These are phyloP conservation scores for Caenorhabditis imperialis DNA, from an alignment of 2,888 invertebrate genomes.

Conservation along the genomic window DNA sequence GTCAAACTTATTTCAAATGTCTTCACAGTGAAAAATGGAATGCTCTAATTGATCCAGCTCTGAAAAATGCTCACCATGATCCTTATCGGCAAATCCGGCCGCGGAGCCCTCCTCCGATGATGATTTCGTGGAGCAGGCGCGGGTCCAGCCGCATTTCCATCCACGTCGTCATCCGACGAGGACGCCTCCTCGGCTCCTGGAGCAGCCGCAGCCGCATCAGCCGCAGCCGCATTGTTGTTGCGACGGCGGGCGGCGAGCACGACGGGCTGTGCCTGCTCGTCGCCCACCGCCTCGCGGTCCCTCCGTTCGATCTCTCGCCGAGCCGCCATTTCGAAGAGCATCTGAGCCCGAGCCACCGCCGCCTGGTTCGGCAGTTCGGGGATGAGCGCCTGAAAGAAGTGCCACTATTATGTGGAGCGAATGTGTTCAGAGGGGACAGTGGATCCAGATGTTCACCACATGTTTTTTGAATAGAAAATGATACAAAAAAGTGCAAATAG, in stretches of 20 bases:
- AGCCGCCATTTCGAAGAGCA: constrained; percentile 41
- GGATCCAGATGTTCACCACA: no score
- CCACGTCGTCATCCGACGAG: constrained; percentile 24
- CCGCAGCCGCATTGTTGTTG: constrained; percentile 1
- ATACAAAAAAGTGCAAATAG: no score
- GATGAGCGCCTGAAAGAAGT: constrained; percentile 12
- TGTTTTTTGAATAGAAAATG: no score
- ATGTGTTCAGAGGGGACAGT: background rate
- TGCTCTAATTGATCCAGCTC: no score
- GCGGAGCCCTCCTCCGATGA: constrained; percentile 19
- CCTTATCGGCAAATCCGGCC: constrained; percentile 26
- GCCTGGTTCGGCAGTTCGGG: constrained; percentile 32
- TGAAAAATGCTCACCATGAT: constrained; percentile 37
- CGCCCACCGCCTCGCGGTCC: constrained; percentile 18
- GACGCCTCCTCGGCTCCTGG: constrained; percentile 15
- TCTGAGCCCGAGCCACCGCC: constrained; percentile 20
- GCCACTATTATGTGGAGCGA: background rate
- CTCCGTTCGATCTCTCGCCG: constrained; percentile 41
- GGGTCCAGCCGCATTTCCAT: constrained; percentile 3
- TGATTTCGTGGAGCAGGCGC: constrained; percentile 12
- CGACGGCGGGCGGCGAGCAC: background rate
- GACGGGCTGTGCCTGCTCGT: constrained; percentile 6
- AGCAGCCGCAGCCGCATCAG: constrained; percentile 7
- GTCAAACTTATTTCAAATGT: no score
- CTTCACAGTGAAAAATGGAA: no score